Evolutionary conservation across 2,888 invertebrate genomes (phyloP).

Genomic region (Allolobophora icterica): DNA sequence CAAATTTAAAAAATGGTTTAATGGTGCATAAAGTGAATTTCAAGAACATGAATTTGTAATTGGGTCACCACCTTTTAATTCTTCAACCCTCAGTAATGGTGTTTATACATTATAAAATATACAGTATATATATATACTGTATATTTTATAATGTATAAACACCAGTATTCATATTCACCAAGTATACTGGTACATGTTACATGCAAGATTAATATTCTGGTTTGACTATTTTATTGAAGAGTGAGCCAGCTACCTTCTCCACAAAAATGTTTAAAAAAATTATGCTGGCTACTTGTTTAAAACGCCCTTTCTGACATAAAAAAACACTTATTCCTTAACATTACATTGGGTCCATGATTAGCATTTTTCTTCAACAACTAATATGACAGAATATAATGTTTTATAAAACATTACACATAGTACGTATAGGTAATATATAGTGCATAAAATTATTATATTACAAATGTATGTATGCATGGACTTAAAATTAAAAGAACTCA

Average conservation of each 20-base stretch:
- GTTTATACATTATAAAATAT: too few relatives aligned
- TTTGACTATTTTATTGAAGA: background rate
- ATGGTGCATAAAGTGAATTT: background rate
- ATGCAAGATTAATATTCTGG: background rate
- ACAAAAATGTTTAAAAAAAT: background rate
- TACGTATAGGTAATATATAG: background rate
- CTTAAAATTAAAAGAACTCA: background rate
- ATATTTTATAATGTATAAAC: background rate
- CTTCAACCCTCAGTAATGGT: background rate
- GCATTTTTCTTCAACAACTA: background rate
- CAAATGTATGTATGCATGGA: background rate
- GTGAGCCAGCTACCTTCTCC: background rate
- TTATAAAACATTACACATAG: background rate
- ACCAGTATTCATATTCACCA: background rate
- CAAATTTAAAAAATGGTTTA: background rate
- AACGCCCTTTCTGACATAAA: background rate
- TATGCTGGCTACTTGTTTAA: background rate
- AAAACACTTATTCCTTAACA: background rate
- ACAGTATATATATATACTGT: background rate
- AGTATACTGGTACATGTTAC: background rate
- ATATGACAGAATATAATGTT: background rate
- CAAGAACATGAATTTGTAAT: background rate
- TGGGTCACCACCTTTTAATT: background rate
- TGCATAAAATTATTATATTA: background rate
- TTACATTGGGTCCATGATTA: background rate